phyloP scores from a whole-genome alignment of 2,113 vertebrate species.

The Setophaga kirtlandii region DNA sequence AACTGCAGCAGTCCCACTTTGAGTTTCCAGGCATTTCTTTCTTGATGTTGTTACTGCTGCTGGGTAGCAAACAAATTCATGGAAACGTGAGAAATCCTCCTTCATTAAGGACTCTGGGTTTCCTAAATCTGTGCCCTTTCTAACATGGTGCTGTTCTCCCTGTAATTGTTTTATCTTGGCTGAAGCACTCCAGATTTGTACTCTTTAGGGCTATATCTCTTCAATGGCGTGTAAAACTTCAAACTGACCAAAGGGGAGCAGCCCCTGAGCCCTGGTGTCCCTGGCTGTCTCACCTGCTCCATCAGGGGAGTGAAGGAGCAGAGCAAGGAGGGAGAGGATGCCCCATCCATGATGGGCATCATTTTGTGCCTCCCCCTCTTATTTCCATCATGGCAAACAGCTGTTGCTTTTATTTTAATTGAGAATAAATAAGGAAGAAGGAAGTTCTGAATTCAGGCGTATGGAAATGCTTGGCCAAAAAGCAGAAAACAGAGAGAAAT shows the following conservation, averaged over 20 bases:
- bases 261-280: background rate
- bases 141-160: background rate
- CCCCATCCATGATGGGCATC: background rate
- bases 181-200: background rate
- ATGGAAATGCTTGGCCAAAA: conserved; percentile 8
- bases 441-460: background rate
- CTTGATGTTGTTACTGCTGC: background rate
- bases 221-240: background rate
- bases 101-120: background rate
- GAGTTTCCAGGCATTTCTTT: background rate
- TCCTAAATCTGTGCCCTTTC: background rate
- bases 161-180: background rate
- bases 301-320: background rate
- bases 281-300: background rate
- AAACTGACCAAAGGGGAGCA: background rate
- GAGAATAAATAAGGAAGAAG: conserved; percentile 28
- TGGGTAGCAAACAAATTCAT: background rate
- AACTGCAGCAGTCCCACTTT: background rate
- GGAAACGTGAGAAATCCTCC: background rate
- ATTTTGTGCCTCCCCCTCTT: background rate
- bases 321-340: background rate
- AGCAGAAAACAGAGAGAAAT: conserved; percentile 13
- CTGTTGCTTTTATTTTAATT: background rate
- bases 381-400: background rate
- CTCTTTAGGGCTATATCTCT: background rate